phyloP scores from a whole-genome alignment of 2,113 vertebrate species.

The Rutilus rutilus region DNA sequence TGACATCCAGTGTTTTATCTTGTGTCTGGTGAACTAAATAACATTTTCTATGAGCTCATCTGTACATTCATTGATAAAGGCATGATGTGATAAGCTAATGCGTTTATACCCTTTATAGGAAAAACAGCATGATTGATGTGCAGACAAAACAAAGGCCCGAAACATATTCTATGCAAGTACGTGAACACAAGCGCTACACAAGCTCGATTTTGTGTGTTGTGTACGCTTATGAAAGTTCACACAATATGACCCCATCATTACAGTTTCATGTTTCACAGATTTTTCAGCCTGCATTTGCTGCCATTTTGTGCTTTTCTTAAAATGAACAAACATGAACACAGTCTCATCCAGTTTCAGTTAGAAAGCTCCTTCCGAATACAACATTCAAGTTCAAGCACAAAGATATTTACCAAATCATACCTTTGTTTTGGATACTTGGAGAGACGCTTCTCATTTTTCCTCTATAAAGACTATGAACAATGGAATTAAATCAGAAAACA shows the following conservation, averaged over 20 bases:
- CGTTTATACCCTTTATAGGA: neutral
- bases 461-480: neutral
- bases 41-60: neutral
- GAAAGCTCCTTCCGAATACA: neutral
- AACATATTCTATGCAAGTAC: neutral
- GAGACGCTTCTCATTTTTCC: neutral
- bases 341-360: slow-evolving; percentile 9
- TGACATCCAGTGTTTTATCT: neutral
- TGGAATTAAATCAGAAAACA: neutral
- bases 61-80: neutral
- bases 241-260: neutral
- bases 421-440: neutral
- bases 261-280: neutral
- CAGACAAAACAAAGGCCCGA: neutral
- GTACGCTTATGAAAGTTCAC: neutral
- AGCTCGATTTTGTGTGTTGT: neutral
- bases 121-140: neutral
- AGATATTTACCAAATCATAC: neutral
- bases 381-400: neutral
- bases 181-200: neutral
- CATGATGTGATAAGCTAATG: neutral
- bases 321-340: neutral
- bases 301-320: slow-evolving; percentile 11
- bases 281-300: neutral
- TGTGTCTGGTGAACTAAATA: slow-evolving; percentile 1